Evolutionary conservation across 2,113 vertebrate genomes (phyloP), one percentile per base, ranked within the genome.

Genomic region (Apodemus speciosus): DNA sequence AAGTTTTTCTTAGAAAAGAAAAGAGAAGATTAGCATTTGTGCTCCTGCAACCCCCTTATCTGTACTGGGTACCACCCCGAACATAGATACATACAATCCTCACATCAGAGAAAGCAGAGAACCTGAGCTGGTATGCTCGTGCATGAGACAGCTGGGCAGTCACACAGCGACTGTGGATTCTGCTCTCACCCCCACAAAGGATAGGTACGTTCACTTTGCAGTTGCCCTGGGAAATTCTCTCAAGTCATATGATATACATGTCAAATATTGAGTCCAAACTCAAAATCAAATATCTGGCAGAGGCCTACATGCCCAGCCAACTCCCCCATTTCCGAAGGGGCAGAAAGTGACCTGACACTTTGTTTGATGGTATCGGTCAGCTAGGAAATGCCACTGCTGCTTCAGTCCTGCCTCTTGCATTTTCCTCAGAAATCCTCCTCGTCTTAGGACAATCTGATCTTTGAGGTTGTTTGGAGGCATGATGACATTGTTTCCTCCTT

Each of bases 201-300:
- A 62, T 46, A 69, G 64, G 25, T 4, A 66, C 80, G 71, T 30
- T 60, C 81, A 92, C 40, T 68, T 77, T 85, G 46, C 15, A 83
- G 38, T 43, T 91, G 60, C 85, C 49, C 66, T 77, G 71, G 30
- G 32, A 88, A 27, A 77, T 38, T 43, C 88, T 86, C 49, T 64
- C 66, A 80, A 66, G 32, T 56, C 76, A 87, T 15, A 27, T 25
- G 87, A 87, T 9, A 58, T 0, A 51, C 27, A 89, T 27, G 76
- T 40, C 58, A 38, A 71, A 85, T 71, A 85, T 7, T 25, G 53
- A 88, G 3, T 90, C 60, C 23, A 90, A 90, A 85, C 53, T 92
- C 71, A 94, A 51, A 46, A 62, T 77, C 66, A 60, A 81, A 15
- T 79, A 89, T 89, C 46, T 92, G 76, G 68, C 56, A 89, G 81